Evolutionary conservation across 2,797 vertebrate species (phyloP).

Genomic region (Orientallactaga sibirica): DNA sequence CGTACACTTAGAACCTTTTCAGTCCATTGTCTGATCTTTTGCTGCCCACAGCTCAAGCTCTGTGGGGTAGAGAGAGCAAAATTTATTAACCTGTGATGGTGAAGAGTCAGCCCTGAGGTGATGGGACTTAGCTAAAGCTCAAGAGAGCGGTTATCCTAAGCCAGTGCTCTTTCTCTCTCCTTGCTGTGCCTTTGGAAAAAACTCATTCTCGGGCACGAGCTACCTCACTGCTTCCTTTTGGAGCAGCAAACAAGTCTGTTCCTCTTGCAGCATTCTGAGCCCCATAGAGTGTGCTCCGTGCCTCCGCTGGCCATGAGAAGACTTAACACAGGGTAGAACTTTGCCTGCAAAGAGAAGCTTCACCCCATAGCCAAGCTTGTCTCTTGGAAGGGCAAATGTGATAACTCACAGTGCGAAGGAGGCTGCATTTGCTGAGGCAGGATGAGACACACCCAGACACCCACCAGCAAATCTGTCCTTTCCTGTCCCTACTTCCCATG

Average conservation of each 20-base stretch:
- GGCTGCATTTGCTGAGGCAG: constrained; percentile 14
- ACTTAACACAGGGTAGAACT: neutral
- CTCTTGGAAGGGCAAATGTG: constrained; percentile 27
- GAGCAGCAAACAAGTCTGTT: neutral
- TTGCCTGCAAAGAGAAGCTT: neutral
- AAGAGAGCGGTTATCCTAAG: neutral
- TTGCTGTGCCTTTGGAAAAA: neutral
- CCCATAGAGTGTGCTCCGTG: neutral
- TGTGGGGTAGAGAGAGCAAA: constrained; percentile 3
- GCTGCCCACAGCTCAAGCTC: constrained; percentile 1
- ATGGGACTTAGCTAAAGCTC: constrained; percentile 9
- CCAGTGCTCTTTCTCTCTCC: neutral
- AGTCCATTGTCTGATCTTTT: neutral
- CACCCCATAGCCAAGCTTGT: neutral
- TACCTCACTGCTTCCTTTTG: neutral
- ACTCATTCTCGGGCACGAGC: neutral
- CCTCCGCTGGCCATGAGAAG: neutral
- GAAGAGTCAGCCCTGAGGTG: neutral
- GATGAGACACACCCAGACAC: neutral
- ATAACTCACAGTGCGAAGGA: constrained; percentile 25
- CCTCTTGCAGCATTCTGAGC: neutral
- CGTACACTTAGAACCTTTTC: neutral
- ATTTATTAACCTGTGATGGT: neutral
- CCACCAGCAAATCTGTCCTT: neutral
- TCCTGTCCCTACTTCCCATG: neutral